Evolutionary conservation across 2,113 vertebrate genomes (phyloP).

Genomic region (Apodemus sylvaticus): DNA sequence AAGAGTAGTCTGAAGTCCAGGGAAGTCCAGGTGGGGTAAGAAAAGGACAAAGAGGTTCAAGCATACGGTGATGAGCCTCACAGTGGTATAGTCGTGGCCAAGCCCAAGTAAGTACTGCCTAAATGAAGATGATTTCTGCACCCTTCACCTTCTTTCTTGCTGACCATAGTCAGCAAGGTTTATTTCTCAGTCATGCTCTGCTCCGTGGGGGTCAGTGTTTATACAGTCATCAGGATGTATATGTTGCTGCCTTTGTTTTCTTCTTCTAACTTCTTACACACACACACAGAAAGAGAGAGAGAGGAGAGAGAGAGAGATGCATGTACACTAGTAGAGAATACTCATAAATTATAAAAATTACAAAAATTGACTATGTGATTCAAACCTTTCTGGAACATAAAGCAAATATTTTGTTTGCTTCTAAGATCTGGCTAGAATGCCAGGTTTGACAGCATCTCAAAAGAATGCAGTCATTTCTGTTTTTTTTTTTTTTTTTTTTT

Average conservation of each 20-base stretch:
- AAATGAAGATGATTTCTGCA: background rate
- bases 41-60: background rate
- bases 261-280: background rate
- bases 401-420: slow-evolving; percentile 62
- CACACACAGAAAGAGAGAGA: no score
- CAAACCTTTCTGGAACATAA: slow-evolving; percentile 51
- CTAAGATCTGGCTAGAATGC: slow-evolving; percentile 51
- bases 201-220: background rate
- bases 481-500: background rate
- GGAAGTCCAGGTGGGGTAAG: background rate
- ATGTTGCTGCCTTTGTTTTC: background rate
- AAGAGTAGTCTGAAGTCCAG: background rate
- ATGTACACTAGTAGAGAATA: background rate
- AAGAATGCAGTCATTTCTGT: slow-evolving; percentile 73
- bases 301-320: background rate
- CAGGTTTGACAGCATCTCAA: slow-evolving; percentile 61
- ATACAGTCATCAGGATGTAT: background rate
- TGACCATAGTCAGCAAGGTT: background rate
- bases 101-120: background rate
- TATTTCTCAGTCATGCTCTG: background rate
- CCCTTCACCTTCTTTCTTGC: background rate
- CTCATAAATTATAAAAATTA: slow-evolving; percentile 11
- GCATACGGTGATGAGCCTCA: background rate
- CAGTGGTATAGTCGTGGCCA: background rate
- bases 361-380: background rate